Base-by-base conservation (phyloP, 2,113 vertebrate species). In the Perognathus longimembris region DNA sequence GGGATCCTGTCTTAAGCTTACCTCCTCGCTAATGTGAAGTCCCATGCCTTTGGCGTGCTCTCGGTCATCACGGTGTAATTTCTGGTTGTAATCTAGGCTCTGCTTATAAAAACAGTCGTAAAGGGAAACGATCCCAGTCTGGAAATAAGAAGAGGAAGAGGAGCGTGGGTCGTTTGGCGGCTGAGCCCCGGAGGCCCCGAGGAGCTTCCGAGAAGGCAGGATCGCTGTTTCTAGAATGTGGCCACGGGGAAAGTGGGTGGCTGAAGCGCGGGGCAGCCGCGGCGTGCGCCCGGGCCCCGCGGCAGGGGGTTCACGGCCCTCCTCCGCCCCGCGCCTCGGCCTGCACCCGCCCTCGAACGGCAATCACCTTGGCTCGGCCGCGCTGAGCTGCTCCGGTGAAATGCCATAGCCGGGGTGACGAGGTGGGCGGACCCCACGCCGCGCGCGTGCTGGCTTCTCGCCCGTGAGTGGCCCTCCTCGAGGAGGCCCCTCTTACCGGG, bases 1-100 rank as follows among this genome's bases (percentile, higher is more conserved):
- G 11, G 28, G 1, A 2, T 2, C 15, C 21, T 10, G 15, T 1
- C 73, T 26, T 28, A 38, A 76, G 0, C 3, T 97, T 97, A 98
- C 98, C 98, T 98, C 98, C 34, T 98, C 92, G 0, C 98, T 89
- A 71, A 98, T 11, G 14, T 96, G 95, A 40, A 98, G 98, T 26
- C 97, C 98, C 92, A 28, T 59, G 93, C 84, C 80, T 14, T 97
- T 98, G 6, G 97, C 92, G 0, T 98, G 97, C 82, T 96, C 95
- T 96, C 98, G 97, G 95, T 98, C 98, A 88, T 98, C 98, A 14
- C 97, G 95, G 10, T 97, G 96, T 80, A 98, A 84, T 34, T 93
- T 88, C 15, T 97, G 84, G 85, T 98, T 94, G 3, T 98, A 98
- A 77, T 88, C 95, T 7, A 92, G 96, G 2, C 85, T 57, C 80